A percentile compares a stretch with the other conserved stretches of the same genome.
These are phyloP conservation scores for Anser brachyrhynchus DNA, from an alignment of 2,113 vertebrate species.

Conservation along the genomic window DNA sequence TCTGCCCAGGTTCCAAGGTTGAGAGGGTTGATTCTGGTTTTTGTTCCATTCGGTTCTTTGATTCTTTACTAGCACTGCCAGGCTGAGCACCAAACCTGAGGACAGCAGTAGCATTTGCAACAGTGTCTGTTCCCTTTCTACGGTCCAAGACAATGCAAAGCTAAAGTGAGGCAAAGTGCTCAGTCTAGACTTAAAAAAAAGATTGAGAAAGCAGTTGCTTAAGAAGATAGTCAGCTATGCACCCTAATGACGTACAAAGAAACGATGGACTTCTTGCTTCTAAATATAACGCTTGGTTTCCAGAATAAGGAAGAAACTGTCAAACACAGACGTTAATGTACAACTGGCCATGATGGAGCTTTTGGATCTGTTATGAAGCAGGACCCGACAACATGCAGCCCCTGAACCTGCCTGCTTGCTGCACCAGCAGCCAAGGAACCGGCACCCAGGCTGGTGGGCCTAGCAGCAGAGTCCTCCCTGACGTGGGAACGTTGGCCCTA, in stretches of 20 bases:
- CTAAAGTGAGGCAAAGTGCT: background rate
- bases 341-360: background rate
- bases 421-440: background rate
- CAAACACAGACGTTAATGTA: fast-evolving
- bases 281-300: background rate
- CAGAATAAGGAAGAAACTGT: background rate
- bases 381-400: background rate
- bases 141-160: background rate
- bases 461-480: background rate
- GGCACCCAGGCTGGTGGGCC: background rate
- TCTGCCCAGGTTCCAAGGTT: background rate
- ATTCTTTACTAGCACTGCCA: background rate
- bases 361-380: background rate
- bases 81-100: background rate
- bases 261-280: background rate
- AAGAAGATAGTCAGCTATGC: background rate
- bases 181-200: background rate
- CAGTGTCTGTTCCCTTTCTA: background rate
- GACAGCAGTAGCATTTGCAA: background rate
- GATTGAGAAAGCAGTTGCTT: background rate
- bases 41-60: background rate
- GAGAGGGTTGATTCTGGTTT: background rate
- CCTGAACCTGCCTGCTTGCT: background rate
- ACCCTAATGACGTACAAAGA: background rate
- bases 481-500: background rate